Conservation (phyloP, 2,797 vertebrate species). For the Paratrypauchen microcephalus region DNA sequence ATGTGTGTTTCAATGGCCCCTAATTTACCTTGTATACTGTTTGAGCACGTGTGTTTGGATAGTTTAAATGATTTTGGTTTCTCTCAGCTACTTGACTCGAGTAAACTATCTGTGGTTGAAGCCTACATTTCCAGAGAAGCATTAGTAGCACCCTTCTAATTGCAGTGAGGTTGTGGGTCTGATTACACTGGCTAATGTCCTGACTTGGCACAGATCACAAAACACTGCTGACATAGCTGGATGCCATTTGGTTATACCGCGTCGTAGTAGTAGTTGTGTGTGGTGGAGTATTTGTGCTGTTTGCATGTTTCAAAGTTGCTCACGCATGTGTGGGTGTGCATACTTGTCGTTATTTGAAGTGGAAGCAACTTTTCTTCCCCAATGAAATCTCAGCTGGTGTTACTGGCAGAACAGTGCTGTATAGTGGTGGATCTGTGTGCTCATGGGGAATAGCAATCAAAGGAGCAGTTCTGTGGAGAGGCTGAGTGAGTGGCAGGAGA, state of each 20-base stretch:
- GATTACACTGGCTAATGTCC: conserved; percentile 78
- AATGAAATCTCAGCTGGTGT: conserved; percentile 65
- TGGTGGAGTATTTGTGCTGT: conserved; percentile 50
- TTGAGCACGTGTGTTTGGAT: background rate
- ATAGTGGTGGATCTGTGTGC: conserved; percentile 33
- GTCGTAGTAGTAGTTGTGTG: conserved; percentile 53
- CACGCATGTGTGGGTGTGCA: conserved; percentile 8
- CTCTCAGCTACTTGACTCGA: conserved; percentile 72
- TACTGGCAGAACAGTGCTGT: conserved; percentile 45
- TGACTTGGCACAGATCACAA: conserved; percentile 69
- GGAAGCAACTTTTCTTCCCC: conserved; percentile 59
- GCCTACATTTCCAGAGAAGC: conserved; percentile 70
- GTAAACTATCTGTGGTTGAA: conserved; percentile 68
- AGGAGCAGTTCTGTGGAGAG: conserved; percentile 59
- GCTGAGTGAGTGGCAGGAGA: conserved; percentile 66
- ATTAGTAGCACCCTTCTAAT: conserved; percentile 72
- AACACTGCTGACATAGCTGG: conserved; percentile 71
- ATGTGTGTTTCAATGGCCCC: background rate
- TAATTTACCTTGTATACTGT: conserved; percentile 4
- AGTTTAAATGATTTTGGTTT: conserved; percentile 41
- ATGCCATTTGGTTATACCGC: conserved; percentile 68
- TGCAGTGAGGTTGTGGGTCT: conserved; percentile 75
- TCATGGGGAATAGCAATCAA: conserved; percentile 62
- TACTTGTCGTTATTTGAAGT: conserved; percentile 65
- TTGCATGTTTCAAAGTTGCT: conserved; percentile 32